A percentile compares a stretch with the other conserved stretches of the same genome.
Conservation (phyloP, 2,113 vertebrate genomes). For the Silurus glanis region DNA sequence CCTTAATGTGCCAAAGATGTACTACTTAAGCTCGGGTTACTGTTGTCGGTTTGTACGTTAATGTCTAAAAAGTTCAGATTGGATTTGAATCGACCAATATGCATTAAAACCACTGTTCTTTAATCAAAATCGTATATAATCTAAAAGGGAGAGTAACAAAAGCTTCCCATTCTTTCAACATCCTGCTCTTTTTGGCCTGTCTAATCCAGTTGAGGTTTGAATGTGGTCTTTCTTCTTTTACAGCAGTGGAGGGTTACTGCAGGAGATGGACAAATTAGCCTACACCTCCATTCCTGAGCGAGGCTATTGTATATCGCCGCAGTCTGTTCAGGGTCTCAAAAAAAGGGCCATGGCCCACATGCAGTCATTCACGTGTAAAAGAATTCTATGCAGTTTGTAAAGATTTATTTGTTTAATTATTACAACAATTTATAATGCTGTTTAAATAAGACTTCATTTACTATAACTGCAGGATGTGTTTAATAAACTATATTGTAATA, state of each 20-base stretch:
- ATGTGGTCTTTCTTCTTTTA: slow-evolving; percentile 68
- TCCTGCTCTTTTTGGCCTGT: slow-evolving; percentile 69
- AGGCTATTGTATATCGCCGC: slow-evolving; percentile 58
- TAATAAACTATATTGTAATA: not conserved
- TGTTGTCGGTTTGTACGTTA: slow-evolving; percentile 84
- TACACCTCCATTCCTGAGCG: slow-evolving; percentile 69
- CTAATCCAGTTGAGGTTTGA: slow-evolving; percentile 79
- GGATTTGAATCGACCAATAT: slow-evolving; percentile 88
- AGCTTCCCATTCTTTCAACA: slow-evolving; percentile 76
- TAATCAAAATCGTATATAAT: slow-evolving; percentile 76
- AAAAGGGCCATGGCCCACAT: slow-evolving; percentile 24
- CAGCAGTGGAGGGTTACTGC: slow-evolving; percentile 61
- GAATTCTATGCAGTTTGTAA: not conserved
- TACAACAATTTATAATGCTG: not conserved
- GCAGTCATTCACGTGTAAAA: slow-evolving; percentile 31
- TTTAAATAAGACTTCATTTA: slow-evolving; percentile 5
- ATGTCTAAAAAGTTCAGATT: slow-evolving; percentile 89
- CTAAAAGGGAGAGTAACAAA: slow-evolving; percentile 81
- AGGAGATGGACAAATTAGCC: slow-evolving; percentile 72
- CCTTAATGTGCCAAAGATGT: slow-evolving; percentile 87
- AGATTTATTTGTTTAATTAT: slow-evolving; percentile 5
- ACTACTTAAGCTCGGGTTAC: slow-evolving; percentile 84
- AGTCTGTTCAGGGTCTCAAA: slow-evolving; percentile 45
- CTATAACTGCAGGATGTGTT: not conserved
- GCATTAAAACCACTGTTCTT: slow-evolving; percentile 83